phyloP scores from a whole-genome alignment of 2,113 vertebrate genomes.

The Pterocles gutturalis region DNA sequence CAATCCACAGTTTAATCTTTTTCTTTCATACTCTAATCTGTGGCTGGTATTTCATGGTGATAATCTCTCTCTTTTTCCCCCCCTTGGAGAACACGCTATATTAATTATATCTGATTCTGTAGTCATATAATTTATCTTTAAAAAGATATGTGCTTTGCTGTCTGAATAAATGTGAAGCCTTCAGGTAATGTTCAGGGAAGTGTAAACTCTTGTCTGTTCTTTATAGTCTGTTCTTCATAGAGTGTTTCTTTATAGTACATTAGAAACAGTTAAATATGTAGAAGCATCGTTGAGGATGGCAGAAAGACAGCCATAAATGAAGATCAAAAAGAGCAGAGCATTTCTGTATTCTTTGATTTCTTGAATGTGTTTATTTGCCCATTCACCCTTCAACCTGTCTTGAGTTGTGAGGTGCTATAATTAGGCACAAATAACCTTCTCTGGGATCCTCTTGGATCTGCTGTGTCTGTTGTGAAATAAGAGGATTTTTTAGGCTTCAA shows the following conservation, averaged over 20 bases:
- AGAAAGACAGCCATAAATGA: background rate
- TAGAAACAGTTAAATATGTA: background rate
- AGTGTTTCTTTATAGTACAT: background rate
- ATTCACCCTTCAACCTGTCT: background rate
- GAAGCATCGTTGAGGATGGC: background rate
- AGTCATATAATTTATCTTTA: background rate
- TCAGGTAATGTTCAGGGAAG: background rate
- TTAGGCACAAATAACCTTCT: background rate
- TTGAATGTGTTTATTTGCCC: background rate
- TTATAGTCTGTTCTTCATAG: background rate
- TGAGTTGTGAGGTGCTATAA: background rate
- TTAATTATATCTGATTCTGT: background rate
- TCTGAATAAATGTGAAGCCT: background rate
- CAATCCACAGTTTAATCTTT: slow-evolving; percentile 5
- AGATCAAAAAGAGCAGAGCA: background rate
- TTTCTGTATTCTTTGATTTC: background rate
- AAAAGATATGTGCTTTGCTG: background rate
- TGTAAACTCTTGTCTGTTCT: background rate
- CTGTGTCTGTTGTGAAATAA: background rate
- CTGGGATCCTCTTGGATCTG: background rate
- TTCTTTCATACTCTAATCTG: background rate
- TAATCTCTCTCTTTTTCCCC: background rate
- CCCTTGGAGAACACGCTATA: background rate
- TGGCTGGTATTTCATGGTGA: background rate
- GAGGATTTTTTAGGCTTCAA: background rate